Evolutionary conservation across 2,113 vertebrate genomes (phyloP).

Genomic region (Sylvicapra grimmia): DNA sequence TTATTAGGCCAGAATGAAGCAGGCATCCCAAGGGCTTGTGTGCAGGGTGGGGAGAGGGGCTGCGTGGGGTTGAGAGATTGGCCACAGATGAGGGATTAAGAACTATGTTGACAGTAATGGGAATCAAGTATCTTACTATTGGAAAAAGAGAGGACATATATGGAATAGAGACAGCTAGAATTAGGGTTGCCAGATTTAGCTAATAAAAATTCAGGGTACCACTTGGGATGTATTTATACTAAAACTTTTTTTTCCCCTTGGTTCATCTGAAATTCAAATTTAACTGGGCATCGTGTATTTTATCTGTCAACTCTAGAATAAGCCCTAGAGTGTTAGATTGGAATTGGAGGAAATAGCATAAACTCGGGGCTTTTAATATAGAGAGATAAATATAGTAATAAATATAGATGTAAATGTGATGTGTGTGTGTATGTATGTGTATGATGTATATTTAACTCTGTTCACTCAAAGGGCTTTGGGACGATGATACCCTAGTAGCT

Average conservation of each 20-base stretch:
- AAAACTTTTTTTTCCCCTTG: background rate
- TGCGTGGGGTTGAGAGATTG: background rate
- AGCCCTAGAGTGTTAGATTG: background rate
- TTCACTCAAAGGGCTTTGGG: background rate
- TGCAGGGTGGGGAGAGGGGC: background rate
- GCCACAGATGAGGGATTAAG: background rate
- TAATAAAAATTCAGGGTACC: background rate
- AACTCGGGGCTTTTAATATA: background rate
- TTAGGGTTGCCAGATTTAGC: background rate
- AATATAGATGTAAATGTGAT: background rate
- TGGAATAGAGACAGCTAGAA: background rate
- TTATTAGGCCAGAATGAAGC: background rate
- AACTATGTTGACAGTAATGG: background rate
- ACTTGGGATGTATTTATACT: background rate
- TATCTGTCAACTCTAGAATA: background rate
- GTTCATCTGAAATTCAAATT: conserved; percentile 17
- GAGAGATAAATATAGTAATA: background rate
- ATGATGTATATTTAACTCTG: background rate
- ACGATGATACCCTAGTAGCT: background rate
- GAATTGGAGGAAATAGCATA: background rate
- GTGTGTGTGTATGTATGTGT: background rate
- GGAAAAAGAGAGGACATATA: background rate
- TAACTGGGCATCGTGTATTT: background rate
- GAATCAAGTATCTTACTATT: background rate
- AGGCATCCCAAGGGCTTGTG: background rate